Evolutionary conservation across 2,888 invertebrate species (phyloP).

Genomic region (Neuroscelio doddi): DNA sequence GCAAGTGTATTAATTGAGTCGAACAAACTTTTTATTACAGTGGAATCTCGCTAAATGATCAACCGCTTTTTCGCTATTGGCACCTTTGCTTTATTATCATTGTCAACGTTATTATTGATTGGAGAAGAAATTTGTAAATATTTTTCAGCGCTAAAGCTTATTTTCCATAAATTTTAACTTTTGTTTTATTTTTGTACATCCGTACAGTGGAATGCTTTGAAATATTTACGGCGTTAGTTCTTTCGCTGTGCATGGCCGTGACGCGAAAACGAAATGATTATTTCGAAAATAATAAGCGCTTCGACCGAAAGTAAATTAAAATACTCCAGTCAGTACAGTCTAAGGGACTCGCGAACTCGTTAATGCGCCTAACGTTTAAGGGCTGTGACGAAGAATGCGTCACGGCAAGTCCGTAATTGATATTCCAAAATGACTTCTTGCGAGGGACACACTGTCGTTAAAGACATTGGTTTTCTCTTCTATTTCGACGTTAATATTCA

Average conservation of each 20-base stretch:
- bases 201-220: background rate
- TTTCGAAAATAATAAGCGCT: conserved; percentile 41
- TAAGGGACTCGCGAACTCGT: conserved; percentile 40
- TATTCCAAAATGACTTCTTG: conserved; percentile 30
- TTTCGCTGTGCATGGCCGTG: conserved; percentile 28
- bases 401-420: conserved; percentile 33
- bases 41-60: no score
- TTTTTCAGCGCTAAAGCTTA: no score
- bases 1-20: background rate
- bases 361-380: conserved; percentile 36
- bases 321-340: conserved; percentile 20
- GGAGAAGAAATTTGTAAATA: no score
- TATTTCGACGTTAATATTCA: no score
- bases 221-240: conserved; percentile 1
- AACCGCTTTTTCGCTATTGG: no score
- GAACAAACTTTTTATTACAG: no score
- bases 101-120: no score
- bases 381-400: conserved; percentile 35
- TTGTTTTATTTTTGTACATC: no score
- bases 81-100: no score
- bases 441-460: conserved; percentile 3
- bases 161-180: no score
- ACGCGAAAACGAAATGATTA: conserved; percentile 39
- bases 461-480: no score
- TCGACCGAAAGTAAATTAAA: conserved; percentile 42